These are phyloP conservation scores for Parelbella ahira DNA, from an alignment of 2,888 invertebrate species.

Conservation along the genomic window DNA sequence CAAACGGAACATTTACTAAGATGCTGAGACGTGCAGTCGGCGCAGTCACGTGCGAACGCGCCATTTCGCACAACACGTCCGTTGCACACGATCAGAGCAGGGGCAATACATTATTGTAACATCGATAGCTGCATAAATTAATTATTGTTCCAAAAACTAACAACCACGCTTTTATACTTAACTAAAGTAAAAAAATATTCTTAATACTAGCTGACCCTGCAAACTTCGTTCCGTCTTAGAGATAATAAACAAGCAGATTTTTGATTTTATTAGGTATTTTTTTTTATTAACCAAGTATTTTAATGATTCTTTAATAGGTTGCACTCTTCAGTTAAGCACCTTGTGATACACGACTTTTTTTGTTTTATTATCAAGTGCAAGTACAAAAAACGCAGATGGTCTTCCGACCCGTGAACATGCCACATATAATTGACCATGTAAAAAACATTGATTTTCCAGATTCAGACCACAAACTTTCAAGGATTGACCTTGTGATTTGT, in stretches of 20 bases:
- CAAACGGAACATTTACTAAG: too few relatives aligned
- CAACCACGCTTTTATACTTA: too few relatives aligned
- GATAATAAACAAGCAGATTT: slow-evolving; percentile 21
- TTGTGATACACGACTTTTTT: slow-evolving; percentile 27
- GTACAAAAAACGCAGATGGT: slow-evolving; percentile 24
- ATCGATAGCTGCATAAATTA: too few relatives aligned
- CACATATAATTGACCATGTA: slow-evolving; percentile 31
- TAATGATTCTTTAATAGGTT: too few relatives aligned
- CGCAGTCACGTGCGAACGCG: too few relatives aligned
- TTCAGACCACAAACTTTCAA: slow-evolving; percentile 16
- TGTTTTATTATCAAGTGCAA: slow-evolving; percentile 27
- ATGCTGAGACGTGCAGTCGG: too few relatives aligned
- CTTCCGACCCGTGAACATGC: slow-evolving; percentile 36
- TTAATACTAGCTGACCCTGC: slow-evolving; percentile 12
- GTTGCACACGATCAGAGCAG: too few relatives aligned
- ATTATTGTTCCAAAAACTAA: too few relatives aligned
- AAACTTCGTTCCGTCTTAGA: slow-evolving; percentile 16
- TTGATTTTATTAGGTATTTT: neutral
- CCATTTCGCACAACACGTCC: too few relatives aligned
- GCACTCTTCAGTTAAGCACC: slow-evolving; percentile 21
- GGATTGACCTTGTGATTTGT: slow-evolving; percentile 35
- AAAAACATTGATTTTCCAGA: slow-evolving; percentile 32
- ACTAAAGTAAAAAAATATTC: too few relatives aligned
- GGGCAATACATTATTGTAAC: too few relatives aligned
- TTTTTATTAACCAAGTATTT: slow-evolving; percentile 6